A percentile compares a stretch with the other conserved stretches of the same genome.
Conservation (phyloP, 2,113 vertebrate genomes). For the Semicossyphus pulcher region DNA sequence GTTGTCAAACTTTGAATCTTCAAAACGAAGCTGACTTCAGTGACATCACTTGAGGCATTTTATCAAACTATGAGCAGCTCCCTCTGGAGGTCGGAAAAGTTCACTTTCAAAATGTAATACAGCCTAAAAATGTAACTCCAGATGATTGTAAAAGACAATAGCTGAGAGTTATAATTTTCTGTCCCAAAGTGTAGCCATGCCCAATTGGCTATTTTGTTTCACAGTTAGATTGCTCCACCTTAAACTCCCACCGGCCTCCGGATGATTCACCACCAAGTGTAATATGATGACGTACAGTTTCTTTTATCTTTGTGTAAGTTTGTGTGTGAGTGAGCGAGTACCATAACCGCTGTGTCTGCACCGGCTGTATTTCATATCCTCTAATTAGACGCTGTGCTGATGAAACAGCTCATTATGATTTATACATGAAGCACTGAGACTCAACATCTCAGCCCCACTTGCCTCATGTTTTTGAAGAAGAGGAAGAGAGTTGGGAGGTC, state of each 20-base stretch:
- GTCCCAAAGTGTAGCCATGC: no score
- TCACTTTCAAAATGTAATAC: no score
- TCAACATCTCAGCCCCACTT: not conserved
- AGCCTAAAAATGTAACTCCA: no score
- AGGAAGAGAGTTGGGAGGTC: not conserved
- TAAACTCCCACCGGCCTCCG: not conserved
- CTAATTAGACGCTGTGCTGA: conserved; percentile 31
- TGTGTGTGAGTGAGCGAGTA: not conserved
- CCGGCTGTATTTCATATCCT: conserved; percentile 3
- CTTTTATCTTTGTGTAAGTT: not conserved
- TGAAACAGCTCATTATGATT: conserved; percentile 44
- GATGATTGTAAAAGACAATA: no score
- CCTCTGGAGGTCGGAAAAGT: no score
- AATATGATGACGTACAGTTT: not conserved
- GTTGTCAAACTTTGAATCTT: no score
- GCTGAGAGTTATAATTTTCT: no score
- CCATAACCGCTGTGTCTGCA: not conserved
- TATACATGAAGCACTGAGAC: conserved; percentile 5
- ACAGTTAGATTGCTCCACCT: not conserved
- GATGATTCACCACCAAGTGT: not conserved
- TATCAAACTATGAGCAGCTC: no score
- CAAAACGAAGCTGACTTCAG: no score
- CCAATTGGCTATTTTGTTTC: not conserved
- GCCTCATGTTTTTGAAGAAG: conserved; percentile 8
- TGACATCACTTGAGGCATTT: no score